phyloP scores from a whole-genome alignment of 2,888 invertebrate species.

The Metopia argyrocephala region DNA sequence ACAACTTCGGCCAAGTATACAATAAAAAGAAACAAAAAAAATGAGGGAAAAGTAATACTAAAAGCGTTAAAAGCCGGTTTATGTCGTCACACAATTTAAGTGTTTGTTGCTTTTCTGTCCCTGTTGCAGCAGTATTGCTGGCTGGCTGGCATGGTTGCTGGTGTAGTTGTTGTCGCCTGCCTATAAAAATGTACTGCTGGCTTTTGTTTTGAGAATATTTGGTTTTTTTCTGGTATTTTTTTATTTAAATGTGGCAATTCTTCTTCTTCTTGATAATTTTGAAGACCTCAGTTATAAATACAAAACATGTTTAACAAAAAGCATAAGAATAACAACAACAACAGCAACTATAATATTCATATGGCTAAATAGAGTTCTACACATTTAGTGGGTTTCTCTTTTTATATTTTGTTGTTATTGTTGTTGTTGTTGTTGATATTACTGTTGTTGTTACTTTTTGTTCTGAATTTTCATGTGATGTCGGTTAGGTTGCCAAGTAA shows the following conservation, averaged over 20 bases:
- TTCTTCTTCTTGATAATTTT: not conserved
- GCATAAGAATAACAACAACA: slow-evolving; percentile 1
- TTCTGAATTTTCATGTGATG: slow-evolving; percentile 20
- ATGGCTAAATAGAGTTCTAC: slow-evolving; percentile 8
- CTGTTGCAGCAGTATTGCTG: not conserved
- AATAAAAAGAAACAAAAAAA: not conserved
- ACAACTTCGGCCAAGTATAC: slow-evolving; percentile 7
- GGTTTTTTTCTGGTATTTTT: no score
- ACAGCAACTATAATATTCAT: slow-evolving; percentile 34
- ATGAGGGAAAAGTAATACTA: slow-evolving; percentile 13
- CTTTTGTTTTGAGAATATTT: no score
- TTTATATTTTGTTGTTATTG: not conserved
- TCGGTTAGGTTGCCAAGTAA: slow-evolving; percentile 49
- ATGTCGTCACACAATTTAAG: slow-evolving; percentile 63
- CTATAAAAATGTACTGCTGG: not conserved
- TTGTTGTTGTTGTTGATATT: slow-evolving; percentile 3
- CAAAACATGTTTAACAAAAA: slow-evolving; percentile 28
- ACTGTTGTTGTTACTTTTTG: not conserved
- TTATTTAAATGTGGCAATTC: slow-evolving; percentile 21
- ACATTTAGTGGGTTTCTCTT: slow-evolving; percentile 42
- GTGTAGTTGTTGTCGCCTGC: slow-evolving; percentile 8
- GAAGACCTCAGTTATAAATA: slow-evolving; percentile 45
- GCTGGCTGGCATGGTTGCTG: no score
- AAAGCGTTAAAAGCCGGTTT: slow-evolving; percentile 64
- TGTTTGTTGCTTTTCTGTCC: slow-evolving; percentile 54